These are phyloP conservation scores for Drosophila niveifrons DNA, from an alignment of 2,888 invertebrate genomes.

Conservation along the genomic window DNA sequence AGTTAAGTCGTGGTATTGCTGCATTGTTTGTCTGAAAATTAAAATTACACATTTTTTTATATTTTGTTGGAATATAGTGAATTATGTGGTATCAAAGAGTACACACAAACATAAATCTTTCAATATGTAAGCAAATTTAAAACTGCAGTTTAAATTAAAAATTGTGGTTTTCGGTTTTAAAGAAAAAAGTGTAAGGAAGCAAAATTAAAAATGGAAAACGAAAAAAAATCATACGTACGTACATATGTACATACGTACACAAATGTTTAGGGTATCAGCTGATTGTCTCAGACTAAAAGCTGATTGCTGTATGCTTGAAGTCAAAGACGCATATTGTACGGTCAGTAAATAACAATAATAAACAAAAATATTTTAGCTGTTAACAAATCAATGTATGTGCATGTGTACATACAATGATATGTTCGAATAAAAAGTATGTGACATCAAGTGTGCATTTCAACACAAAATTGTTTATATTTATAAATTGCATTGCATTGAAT, in stretches of 20 bases:
- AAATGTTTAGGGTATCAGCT: conserved; percentile 35
- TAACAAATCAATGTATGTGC: not conserved
- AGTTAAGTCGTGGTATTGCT: conserved; percentile 56
- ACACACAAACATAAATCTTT: not conserved
- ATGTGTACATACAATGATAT: not conserved
- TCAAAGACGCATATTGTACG: conserved; percentile 2
- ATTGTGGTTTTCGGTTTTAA: not conserved
- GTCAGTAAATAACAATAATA: conserved; percentile 5
- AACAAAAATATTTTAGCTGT: not conserved
- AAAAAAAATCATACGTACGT: conserved; percentile 5
- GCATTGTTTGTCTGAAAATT: conserved; percentile 19
- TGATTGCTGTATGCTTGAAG: conserved; percentile 23
- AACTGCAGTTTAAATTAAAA: not conserved
- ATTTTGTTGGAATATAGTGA: not conserved
- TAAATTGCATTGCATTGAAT: not conserved
- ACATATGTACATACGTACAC: not conserved
- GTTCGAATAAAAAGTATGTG: not conserved
- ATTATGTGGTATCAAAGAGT: not conserved
- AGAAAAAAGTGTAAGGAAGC: conserved; percentile 32
- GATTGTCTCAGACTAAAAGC: conserved; percentile 41
- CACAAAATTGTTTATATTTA: not conserved
- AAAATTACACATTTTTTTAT: conserved; percentile 3
- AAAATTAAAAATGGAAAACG: conserved; percentile 10
- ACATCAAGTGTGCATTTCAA: not conserved
- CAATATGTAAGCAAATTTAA: not conserved